Evolutionary conservation across 2,888 invertebrate genomes (phyloP).

Genomic region (Hecatera dysodea): DNA sequence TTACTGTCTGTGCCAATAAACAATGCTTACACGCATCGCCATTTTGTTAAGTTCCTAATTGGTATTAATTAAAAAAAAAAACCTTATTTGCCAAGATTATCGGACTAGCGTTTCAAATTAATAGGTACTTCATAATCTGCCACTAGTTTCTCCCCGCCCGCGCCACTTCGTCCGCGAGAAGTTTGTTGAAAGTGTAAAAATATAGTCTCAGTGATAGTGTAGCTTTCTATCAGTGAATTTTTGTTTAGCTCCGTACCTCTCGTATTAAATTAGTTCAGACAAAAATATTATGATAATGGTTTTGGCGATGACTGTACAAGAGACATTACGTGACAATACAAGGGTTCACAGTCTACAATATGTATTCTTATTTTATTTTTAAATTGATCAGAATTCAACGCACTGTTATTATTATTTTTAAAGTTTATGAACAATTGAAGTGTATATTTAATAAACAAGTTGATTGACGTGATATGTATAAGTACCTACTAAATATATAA

Average conservation of each 20-base stretch:
- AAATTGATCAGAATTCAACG: not conserved
- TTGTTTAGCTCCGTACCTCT: no score
- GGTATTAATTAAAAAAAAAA: no score
- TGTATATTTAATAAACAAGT: not conserved
- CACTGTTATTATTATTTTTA: not conserved
- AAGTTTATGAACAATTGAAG: no score
- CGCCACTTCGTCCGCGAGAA: not conserved
- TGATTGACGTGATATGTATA: not conserved
- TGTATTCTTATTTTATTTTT: not conserved
- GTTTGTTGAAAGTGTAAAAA: not conserved
- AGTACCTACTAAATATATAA: not conserved
- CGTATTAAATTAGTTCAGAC: not conserved
- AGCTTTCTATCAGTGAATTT: not conserved
- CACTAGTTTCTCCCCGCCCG: not conserved
- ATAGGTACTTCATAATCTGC: not conserved
- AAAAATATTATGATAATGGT: conserved; percentile 12
- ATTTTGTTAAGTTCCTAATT: conserved; percentile 10
- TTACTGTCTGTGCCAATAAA: conserved; percentile 12
- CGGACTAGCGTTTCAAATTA: not conserved
- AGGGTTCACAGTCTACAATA: conserved; percentile 7
- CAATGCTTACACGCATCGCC: not conserved
- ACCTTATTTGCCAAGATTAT: not conserved
- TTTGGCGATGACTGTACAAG: not conserved
- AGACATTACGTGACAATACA: conserved; percentile 1
- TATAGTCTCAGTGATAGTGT: not conserved